Evolutionary conservation across 2,888 invertebrate species (phyloP), one percentile per base, ranked within the genome.

Genomic region (Steinernema carpocapsae): DNA sequence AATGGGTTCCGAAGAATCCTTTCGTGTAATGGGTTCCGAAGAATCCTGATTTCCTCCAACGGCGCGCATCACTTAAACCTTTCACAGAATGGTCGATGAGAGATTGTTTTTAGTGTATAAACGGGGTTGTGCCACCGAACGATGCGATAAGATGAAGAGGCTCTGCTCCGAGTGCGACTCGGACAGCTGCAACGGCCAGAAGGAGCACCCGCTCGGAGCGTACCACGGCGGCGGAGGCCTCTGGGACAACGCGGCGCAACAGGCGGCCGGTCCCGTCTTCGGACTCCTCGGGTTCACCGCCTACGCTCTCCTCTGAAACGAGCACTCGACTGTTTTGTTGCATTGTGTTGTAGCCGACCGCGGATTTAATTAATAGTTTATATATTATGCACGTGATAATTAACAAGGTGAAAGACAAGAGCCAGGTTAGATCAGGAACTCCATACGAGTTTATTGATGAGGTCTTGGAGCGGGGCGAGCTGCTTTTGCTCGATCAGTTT

Each of bases 401-500:
- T 37, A 37, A 37, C 32, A 32, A 26, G 29, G 32, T 32, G 64
- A 37, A 64, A n/a, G 64, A 19, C 64, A n/a, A 4, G n/a, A n/a
- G n/a, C n/a, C n/a, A n/a, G 32, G 19, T 37, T 42, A 1, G 26
- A 29, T 48, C 19, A 64, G 6, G 64, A 32, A 37, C 64, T 64
- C 17, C 64, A 26, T 12, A 64, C 64, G n/a, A 82, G 71, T 46
- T 73, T 76, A 56, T 97, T 96, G 89, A 99, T 97, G 83, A 97
- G 91, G 89, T 97, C 97, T 89, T 97, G 95, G 81, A 97, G 91
- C 73, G 97, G 97, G 80, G 95, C 96, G 89, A 97, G 90, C 90
- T 99, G 97, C 88, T 95, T 92, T 86, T 94, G 92, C 89, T 97
- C 97, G 88, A 99, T 97, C 88, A 99, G 91, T 90, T 92, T 93